Base-by-base conservation (phyloP, 2,113 vertebrate species). In the Pygoscelis antarcticus region DNA sequence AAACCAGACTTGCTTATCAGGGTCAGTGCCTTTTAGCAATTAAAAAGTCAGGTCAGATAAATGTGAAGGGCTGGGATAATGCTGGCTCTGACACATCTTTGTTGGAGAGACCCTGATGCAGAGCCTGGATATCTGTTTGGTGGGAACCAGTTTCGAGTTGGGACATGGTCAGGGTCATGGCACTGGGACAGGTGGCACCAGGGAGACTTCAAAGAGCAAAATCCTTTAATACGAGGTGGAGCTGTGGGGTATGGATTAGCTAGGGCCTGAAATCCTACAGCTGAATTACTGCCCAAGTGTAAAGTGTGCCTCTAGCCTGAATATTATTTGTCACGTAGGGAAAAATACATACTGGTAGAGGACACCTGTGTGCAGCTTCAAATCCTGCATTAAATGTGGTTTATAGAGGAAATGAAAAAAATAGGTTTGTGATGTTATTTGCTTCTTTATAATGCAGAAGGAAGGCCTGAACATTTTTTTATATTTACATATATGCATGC, bases 21-120 rank as follows among this genome's bases (percentile, higher is more conserved):
- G 62, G 75, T 93, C 18, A 2, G n/a, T 70, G 84, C 64, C 51
- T 96, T 83, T 83, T 49, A 87, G 79, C 49, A 66, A 36, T 87
- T 95, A 88, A 90, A 64, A 84, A 85, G 42, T 77, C 65, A 71
- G 51, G 52, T 83, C 71, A 86, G 52, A 88, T 90, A 83, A 94
- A 70, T 0, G 0, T 47, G 54, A 80, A 71, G 36, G 38, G 17
- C 30, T 83, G 54, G 32, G 20, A 9, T 44, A 66, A 7, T 11
- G 15, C 60, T 80, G 58, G 4, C 54, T 90, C 36, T 76, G 76
- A 61, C 66, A 52, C 54, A 26, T 52, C 27, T 21, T 64, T 57
- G 27, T 62, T 3, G 6, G 36, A 76, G 61, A 69, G 13, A 55
- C 54, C 46, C 19, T 71, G 23, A 36, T 0, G 0, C 25, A 40